A percentile compares a stretch with the other conserved stretches of the same genome.
phyloP scores from a whole-genome alignment of 2,113 vertebrate species.

The Podarcis cretensis region DNA sequence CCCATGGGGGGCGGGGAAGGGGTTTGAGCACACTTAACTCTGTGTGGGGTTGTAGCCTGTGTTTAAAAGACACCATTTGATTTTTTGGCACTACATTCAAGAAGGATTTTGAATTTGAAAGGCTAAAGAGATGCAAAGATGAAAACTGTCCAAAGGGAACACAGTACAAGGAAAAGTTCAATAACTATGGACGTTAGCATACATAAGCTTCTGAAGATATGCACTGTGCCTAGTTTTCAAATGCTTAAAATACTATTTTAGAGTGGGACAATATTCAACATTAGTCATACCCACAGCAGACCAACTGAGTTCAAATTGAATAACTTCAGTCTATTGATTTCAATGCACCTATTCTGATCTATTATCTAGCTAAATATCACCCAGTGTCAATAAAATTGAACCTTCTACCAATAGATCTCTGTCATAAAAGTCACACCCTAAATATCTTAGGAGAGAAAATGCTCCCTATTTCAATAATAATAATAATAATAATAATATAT shows the following conservation, averaged over 20 bases:
- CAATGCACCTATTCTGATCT: too few species aligned
- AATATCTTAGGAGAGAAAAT: too few species aligned
- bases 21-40: not conserved
- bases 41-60: not conserved
- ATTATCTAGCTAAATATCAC: too few species aligned
- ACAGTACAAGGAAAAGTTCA: not conserved
- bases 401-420: not conserved
- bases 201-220: not conserved
- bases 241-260: not conserved
- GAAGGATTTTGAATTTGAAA: not conserved
- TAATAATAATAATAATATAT: too few species aligned
- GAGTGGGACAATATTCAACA: too few species aligned
- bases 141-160: not conserved
- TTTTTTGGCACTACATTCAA: not conserved
- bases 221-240: not conserved
- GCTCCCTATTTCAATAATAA: too few species aligned
- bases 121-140: not conserved
- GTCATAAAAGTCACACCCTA: too few species aligned
- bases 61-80: not conserved
- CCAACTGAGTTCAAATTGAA: too few species aligned
- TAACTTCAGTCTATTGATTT: too few species aligned
- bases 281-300: too few species aligned
- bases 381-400: not conserved
- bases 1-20: not conserved
- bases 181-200: not conserved